Evolutionary conservation across 2,113 vertebrate genomes (phyloP).

Genomic region (Butastur rufipennis): DNA sequence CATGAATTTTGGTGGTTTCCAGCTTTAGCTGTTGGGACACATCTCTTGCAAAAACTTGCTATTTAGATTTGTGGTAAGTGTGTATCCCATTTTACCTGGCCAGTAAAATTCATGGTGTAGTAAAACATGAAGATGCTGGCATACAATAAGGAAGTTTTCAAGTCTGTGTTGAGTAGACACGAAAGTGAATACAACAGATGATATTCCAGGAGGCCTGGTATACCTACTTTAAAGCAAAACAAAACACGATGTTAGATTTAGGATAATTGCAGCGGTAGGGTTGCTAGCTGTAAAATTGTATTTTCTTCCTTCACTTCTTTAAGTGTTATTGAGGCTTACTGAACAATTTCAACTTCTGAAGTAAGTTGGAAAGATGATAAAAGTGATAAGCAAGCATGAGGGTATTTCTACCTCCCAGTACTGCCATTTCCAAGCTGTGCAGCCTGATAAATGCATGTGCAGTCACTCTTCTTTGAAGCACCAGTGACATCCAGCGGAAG

Average conservation of each 20-base stretch:
- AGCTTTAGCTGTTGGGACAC: background rate
- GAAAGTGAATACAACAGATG: background rate
- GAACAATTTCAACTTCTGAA: background rate
- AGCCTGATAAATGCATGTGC: background rate
- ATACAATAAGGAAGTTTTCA: background rate
- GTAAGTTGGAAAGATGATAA: background rate
- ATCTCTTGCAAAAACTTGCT: background rate
- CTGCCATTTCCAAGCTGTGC: background rate
- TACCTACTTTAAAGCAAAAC: background rate
- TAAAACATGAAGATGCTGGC: background rate
- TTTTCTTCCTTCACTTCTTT: background rate
- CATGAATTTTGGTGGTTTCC: background rate
- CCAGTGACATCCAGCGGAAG: background rate
- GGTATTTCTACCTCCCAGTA: background rate
- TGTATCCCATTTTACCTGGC: background rate
- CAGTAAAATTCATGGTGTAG: background rate
- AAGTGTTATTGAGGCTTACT: background rate
- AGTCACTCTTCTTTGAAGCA: background rate
- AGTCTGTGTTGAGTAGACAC: background rate
- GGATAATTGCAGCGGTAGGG: background rate
- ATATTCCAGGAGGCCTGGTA: background rate
- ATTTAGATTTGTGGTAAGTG: background rate
- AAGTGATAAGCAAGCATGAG: background rate
- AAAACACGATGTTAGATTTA: background rate
- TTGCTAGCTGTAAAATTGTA: background rate